phyloP scores from a whole-genome alignment of 2,888 invertebrate species.

The Tenthredo scrophulariae region DNA sequence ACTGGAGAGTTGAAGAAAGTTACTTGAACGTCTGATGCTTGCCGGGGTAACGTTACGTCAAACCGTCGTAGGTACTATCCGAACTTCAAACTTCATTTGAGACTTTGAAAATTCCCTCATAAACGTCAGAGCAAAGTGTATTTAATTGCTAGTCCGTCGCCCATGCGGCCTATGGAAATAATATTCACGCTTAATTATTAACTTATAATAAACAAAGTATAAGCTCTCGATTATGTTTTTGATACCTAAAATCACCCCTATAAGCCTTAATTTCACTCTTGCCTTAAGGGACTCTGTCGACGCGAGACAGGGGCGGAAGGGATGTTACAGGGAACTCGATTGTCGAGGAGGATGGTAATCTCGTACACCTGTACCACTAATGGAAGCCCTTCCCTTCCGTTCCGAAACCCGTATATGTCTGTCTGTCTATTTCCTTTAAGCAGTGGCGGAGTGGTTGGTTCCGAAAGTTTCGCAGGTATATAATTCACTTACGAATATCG shows the following conservation, averaged over 20 bases:
- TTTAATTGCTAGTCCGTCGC: background rate
- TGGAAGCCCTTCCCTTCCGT: constrained; percentile 27
- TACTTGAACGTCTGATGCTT: constrained; percentile 58
- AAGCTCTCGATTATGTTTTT: constrained; percentile 25
- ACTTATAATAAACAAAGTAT: background rate
- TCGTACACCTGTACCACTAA: constrained; percentile 46
- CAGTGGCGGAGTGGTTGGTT: background rate
- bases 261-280: constrained; percentile 24
- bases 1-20: constrained; percentile 40
- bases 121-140: background rate
- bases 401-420: background rate
- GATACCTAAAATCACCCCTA: constrained; percentile 3
- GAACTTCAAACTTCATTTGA: constrained; percentile 60
- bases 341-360: constrained; percentile 42
- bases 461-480: background rate
- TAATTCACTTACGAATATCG: background rate
- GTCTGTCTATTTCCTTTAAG: background rate
- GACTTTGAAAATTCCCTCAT: constrained; percentile 62
- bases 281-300: constrained; percentile 36
- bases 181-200: background rate
- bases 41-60: constrained; percentile 65
- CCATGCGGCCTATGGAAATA: background rate
- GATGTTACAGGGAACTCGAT: constrained; percentile 28
- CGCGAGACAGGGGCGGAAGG: constrained; percentile 29
- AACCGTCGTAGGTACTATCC: constrained; percentile 67